These are phyloP conservation scores for Linepithema humile DNA, from an alignment of 1,140 invertebrate genomes.

Conservation along the genomic window DNA sequence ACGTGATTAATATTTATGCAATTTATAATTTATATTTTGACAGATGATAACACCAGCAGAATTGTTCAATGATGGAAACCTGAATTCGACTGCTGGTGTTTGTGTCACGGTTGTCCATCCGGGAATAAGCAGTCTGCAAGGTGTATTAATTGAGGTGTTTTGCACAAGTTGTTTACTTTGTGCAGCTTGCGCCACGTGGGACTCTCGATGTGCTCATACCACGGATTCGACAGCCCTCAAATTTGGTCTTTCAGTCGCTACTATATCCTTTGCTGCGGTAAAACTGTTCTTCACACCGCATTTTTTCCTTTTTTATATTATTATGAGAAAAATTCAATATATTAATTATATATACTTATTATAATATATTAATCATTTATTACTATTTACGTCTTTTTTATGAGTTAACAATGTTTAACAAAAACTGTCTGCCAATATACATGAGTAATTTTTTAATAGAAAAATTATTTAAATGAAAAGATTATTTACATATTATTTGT, in stretches of 20 bases:
- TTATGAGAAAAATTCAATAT: neutral
- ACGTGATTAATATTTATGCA: too few species aligned
- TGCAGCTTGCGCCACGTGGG: constrained; percentile 88
- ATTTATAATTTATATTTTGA: too few species aligned
- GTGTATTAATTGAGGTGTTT: constrained; percentile 86
- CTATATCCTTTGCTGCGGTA: constrained; percentile 86
- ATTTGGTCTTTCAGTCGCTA: constrained; percentile 87
- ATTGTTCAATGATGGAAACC: constrained; percentile 72
- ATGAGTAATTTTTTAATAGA: neutral
- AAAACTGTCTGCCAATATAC: neutral
- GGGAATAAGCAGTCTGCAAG: constrained; percentile 81
- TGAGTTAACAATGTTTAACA: neutral
- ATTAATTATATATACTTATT: neutral
- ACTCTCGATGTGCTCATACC: constrained; percentile 85
- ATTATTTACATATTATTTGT: neutral
- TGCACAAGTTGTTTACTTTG: constrained; percentile 86
- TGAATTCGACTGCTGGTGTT: constrained; percentile 76
- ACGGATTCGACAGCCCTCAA: constrained; percentile 86
- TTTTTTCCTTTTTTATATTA: neutral
- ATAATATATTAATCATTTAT: constrained; percentile 43
- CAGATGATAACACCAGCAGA: constrained; percentile 83
- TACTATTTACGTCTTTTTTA: neutral
- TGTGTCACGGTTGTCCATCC: constrained; percentile 87
- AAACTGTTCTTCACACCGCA: constrained; percentile 36
- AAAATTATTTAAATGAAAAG: too few species aligned